Percentiles rank a stretch among this genome's conserved stretches.
Evolutionary conservation across 2,888 invertebrate genomes (phyloP).

Genomic region (Mesorhabditis sp.): DNA sequence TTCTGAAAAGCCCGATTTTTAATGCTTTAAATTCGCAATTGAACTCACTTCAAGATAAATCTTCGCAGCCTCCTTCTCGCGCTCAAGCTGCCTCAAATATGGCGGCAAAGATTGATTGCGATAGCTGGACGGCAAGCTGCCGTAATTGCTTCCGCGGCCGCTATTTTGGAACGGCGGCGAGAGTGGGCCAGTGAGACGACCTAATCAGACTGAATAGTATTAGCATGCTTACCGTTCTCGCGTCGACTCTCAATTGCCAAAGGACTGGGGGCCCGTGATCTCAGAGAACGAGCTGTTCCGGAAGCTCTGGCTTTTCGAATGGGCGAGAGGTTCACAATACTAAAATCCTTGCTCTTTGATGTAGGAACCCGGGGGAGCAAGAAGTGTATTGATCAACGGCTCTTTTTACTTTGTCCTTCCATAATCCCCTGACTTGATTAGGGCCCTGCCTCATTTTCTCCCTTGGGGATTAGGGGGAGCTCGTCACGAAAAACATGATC

Average conservation of each 20-base stretch:
- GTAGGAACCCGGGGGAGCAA: too few species aligned
- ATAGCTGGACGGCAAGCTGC: conserved; percentile 4
- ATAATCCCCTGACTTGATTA: too few species aligned
- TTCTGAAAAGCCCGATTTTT: neutral
- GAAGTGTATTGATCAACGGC: too few species aligned
- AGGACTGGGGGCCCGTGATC: neutral
- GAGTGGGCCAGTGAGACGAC: too few species aligned
- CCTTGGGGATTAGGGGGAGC: too few species aligned
- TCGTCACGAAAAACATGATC: too few species aligned
- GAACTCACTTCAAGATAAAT: neutral
- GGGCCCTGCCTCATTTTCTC: too few species aligned
- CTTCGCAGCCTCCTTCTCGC: neutral
- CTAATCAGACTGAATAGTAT: neutral
- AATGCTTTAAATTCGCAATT: neutral
- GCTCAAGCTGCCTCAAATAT: neutral
- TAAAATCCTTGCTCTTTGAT: too few species aligned
- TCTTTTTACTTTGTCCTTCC: too few species aligned
- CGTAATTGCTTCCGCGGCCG: neutral
- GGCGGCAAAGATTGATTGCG: neutral
- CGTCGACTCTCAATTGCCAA: neutral
- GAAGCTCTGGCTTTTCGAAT: too few species aligned
- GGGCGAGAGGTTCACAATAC: too few species aligned
- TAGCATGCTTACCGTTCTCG: neutral
- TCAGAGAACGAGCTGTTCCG: neutral
- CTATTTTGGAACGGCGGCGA: neutral